Evolutionary conservation across 1,140 invertebrate species (phyloP), one percentile per base, ranked within the genome.

Genomic region (Pteromalus puparum): DNA sequence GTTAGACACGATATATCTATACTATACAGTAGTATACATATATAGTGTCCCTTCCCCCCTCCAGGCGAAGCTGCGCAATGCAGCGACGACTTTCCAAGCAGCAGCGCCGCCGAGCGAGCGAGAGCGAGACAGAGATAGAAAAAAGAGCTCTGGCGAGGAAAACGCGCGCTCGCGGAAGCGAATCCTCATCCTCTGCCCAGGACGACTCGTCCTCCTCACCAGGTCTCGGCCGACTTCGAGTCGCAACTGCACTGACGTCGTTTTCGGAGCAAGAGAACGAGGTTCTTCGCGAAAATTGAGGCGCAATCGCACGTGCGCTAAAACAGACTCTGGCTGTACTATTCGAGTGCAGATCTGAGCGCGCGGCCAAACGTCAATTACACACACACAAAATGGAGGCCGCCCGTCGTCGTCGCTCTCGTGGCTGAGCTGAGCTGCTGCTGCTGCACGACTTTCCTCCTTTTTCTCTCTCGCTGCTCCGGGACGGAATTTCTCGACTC

Each of bases 331-430:
- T 48, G 15, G 9, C 9, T 68, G 72, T 65, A 73, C 74, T n/a
- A 38, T 46, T 42, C 42, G 86, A 87, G 86, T 82, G 84, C 73
- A 68, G 68, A 65, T 3, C 6, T 30, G 2, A 15, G 12, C 61
- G n/a, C 38, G 26, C 30, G 74, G 67, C 24, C 48, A 81, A 84
- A 81, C 85, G 78, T 84, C 82, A 84, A 77, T 84, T 77, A 79
- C 46, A 78, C 53, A 67, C 74, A 83, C 74, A 83, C 82, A 81
- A 84, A 84, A 82, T 81, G 83, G 83, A 84, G 82, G 38, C 82
- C 73, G 73, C 73, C 21, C 73, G 67, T 30, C 24, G 24, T 70
- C 72, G 72, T 38, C 73, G 67, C 65, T n/a, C 65, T 68, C 70
- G 70, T 34, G 70, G 70, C 30, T 21, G 70, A 18, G 73, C 34